These are phyloP conservation scores for Exaiptasia diaphana DNA, from an alignment of 64 coral and sea anemone genomes.

Conservation along the genomic window DNA sequence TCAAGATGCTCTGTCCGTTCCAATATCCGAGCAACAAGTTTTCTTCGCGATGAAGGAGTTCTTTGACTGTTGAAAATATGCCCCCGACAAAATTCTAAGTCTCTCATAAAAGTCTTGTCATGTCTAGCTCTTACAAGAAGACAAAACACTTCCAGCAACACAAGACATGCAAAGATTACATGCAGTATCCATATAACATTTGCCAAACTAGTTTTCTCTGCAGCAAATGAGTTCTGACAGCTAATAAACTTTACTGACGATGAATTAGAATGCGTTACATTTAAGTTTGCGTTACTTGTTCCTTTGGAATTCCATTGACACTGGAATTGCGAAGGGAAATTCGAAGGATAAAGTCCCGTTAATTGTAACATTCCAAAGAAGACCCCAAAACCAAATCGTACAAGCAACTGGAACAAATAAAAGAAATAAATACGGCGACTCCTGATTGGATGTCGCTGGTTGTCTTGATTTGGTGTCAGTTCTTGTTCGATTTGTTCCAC, in stretches of 20 bases:
- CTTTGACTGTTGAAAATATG: constrained; percentile 9
- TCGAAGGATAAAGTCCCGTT: constrained; percentile 18
- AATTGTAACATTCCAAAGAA: constrained; percentile 23
- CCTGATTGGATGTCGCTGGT: constrained; percentile 19
- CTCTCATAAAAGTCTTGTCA: neutral
- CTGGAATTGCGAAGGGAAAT: constrained; percentile 2
- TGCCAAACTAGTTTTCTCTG: constrained; percentile 1
- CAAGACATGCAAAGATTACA: neutral
- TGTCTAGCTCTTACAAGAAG: neutral
- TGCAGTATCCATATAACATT: neutral
- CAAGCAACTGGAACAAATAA: constrained; percentile 37
- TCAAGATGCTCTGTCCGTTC: constrained; percentile 1
- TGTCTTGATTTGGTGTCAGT: neutral
- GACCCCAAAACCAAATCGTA: constrained; percentile 14
- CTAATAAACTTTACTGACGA: neutral
- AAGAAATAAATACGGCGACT: constrained; percentile 10
- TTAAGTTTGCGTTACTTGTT: neutral
- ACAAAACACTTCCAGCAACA: constrained; percentile 7
- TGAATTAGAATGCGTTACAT: neutral
- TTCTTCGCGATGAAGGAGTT: neutral
- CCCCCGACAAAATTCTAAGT: constrained; percentile 13
- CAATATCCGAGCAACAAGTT: neutral
- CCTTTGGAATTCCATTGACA: neutral
- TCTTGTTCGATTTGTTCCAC: constrained; percentile 6
- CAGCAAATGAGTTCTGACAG: constrained; percentile 18